A percentile compares a stretch with the other conserved stretches of the same genome.
These are phyloP conservation scores for Entosphenus tridentatus DNA, from an alignment of 2,113 vertebrate genomes.

Conservation along the genomic window DNA sequence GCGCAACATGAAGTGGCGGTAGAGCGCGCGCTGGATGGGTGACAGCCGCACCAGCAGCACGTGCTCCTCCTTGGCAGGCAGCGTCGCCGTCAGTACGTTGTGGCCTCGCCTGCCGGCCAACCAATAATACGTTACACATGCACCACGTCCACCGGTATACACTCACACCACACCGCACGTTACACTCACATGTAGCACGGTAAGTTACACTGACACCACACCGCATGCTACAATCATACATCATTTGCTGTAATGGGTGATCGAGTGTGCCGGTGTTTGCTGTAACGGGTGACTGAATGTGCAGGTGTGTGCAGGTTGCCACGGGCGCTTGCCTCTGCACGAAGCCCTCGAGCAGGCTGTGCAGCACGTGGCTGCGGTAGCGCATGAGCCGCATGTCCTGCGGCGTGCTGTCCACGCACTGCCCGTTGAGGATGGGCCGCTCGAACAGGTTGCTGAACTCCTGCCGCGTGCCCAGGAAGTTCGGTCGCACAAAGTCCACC, in stretches of 20 bases:
- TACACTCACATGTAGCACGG: too few relatives aligned
- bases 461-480: constrained; percentile 83
- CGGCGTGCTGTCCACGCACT: constrained; percentile 87
- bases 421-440: constrained; percentile 82
- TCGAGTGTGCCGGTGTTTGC: too few relatives aligned
- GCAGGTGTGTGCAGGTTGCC: background rate
- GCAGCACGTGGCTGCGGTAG: constrained; percentile 87
- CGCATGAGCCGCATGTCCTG: constrained; percentile 87
- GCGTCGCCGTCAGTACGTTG: constrained; percentile 63
- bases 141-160: background rate
- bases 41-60: constrained; percentile 84
- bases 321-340: constrained; percentile 58
- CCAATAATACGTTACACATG: background rate
- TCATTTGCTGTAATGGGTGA: too few relatives aligned
- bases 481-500: constrained; percentile 91
- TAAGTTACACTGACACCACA: too few relatives aligned
- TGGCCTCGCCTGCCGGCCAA: constrained; percentile 51
- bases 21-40: constrained; percentile 63
- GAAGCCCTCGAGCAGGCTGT: constrained; percentile 89
- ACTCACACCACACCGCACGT: too few relatives aligned
- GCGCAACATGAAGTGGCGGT: constrained; percentile 87
- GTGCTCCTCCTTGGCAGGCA: constrained; percentile 73
- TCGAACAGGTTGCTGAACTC: constrained; percentile 99
- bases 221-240: too few relatives aligned
- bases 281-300: too few relatives aligned